Conservation (phyloP, 2,888 invertebrate genomes). For the Scaptomyza reducta region DNA sequence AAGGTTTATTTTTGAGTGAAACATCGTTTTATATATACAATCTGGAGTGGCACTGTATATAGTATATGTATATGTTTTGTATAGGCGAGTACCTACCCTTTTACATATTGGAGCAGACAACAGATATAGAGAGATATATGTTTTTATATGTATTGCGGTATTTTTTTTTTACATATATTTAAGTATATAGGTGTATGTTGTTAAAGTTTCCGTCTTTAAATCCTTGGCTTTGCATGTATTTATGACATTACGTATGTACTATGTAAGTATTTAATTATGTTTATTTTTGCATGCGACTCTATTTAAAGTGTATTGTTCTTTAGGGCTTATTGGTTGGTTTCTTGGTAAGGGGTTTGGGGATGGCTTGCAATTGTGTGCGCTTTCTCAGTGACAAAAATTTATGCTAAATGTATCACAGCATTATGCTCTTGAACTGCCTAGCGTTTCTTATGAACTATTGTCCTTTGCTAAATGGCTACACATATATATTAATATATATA, state of each 20-base stretch:
- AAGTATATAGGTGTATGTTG: constrained; percentile 1
- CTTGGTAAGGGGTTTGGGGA: not conserved
- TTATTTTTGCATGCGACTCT: constrained; percentile 35
- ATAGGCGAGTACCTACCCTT: constrained; percentile 44
- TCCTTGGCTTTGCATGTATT: constrained; percentile 20
- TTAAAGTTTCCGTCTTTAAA: constrained; percentile 37
- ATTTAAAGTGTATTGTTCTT: constrained; percentile 17
- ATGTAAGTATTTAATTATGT: constrained; percentile 2
- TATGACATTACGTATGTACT: constrained; percentile 33
- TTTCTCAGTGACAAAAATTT: constrained; percentile 48
- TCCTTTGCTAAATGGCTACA: constrained; percentile 61
- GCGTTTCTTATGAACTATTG: constrained; percentile 74
- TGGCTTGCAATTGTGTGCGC: constrained; percentile 41
- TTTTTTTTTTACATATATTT: constrained; percentile 6
- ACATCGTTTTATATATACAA: constrained; percentile 40
- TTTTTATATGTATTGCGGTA: constrained; percentile 12
- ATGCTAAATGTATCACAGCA: constrained; percentile 82
- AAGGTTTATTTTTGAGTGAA: constrained; percentile 15
- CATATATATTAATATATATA: constrained; percentile 34
- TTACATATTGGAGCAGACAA: constrained; percentile 35
- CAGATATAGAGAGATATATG: constrained; percentile 9
- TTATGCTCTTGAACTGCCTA: constrained; percentile 78
- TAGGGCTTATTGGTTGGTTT: too few relatives aligned
- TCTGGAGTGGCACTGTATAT: constrained; percentile 32
- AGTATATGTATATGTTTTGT: constrained; percentile 22